Conservation (phyloP, 1,140 invertebrate species). For the Drosophila parabipectinata region DNA sequence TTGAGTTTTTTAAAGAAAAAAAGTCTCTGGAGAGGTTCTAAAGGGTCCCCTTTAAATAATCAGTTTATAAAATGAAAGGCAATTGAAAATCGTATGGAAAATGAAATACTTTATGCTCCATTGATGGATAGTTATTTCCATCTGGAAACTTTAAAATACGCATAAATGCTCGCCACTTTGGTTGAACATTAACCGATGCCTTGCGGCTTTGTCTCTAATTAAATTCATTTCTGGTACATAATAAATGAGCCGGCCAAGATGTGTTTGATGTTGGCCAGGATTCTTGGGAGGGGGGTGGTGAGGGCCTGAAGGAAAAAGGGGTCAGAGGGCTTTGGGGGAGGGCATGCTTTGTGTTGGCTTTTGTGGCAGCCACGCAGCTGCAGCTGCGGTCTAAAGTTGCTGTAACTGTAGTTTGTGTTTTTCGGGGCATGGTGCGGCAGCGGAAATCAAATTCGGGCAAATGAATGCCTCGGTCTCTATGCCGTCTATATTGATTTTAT, state of each 20-base stretch:
- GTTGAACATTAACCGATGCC: slow-evolving; percentile 32
- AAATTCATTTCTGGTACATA: slow-evolving; percentile 56
- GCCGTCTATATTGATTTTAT: slow-evolving; percentile 45
- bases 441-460: slow-evolving; percentile 21
- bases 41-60: no score
- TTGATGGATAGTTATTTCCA: slow-evolving; percentile 8
- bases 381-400: slow-evolving; percentile 30
- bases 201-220: slow-evolving; percentile 68
- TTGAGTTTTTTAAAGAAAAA: not conserved
- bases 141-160: slow-evolving; percentile 28
- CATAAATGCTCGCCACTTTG: slow-evolving; percentile 26
- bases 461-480: slow-evolving; percentile 5
- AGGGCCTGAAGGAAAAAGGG: no score
- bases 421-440: not conserved
- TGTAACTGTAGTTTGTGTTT: slow-evolving; percentile 20
- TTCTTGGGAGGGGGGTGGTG: no score
- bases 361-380: slow-evolving; percentile 37
- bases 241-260: slow-evolving; percentile 46
- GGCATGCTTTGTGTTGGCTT: slow-evolving; percentile 38
- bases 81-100: no score
- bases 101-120: not conserved
- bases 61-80: no score
- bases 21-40: no score
- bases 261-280: slow-evolving; percentile 21
- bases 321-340: not conserved